Conservation (phyloP, 2,888 invertebrate species). For the Cyrtodaria siliqua region DNA sequence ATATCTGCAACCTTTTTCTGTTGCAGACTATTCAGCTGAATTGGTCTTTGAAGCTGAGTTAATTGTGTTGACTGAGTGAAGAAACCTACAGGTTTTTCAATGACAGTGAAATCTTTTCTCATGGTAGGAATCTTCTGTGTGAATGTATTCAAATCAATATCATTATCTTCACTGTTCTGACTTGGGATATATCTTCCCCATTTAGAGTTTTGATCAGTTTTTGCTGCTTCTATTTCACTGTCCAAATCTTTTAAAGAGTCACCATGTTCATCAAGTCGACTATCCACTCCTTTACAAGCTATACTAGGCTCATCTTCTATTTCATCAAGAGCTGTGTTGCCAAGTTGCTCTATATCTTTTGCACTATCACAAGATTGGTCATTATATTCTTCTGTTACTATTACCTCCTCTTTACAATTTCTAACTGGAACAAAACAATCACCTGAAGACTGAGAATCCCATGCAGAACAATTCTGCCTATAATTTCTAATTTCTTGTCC, state of each 20-base stretch:
- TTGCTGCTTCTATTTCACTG: no score
- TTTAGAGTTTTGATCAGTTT: conserved; percentile 10
- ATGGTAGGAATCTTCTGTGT: neutral
- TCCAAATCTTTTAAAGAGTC: neutral
- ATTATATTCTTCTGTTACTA: neutral
- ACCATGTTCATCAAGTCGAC: conserved; percentile 18
- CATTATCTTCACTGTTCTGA: conserved; percentile 13
- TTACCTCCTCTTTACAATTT: neutral
- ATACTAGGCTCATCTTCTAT: no score
- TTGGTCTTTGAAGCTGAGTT: no score
- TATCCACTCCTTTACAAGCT: no score
- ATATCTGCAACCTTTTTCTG: no score
- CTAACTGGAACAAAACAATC: conserved; percentile 8
- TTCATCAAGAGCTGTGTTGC: no score
- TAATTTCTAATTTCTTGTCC: no score
- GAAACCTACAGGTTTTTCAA: conserved; percentile 10
- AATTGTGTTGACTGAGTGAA: no score
- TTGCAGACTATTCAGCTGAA: no score
- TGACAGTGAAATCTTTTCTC: conserved; percentile 31
- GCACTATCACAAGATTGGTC: conserved; percentile 18
- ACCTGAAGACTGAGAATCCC: conserved; percentile 10
- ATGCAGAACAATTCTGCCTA: no score
- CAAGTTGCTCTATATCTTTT: conserved; percentile 14
- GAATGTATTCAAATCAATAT: conserved; percentile 21
- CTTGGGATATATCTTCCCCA: conserved; percentile 28